Percentiles rank a stretch among this genome's conserved stretches.
These are phyloP conservation scores for Ceratoteleas bidentatus DNA, from an alignment of 1,140 invertebrate genomes.

Conservation along the genomic window DNA sequence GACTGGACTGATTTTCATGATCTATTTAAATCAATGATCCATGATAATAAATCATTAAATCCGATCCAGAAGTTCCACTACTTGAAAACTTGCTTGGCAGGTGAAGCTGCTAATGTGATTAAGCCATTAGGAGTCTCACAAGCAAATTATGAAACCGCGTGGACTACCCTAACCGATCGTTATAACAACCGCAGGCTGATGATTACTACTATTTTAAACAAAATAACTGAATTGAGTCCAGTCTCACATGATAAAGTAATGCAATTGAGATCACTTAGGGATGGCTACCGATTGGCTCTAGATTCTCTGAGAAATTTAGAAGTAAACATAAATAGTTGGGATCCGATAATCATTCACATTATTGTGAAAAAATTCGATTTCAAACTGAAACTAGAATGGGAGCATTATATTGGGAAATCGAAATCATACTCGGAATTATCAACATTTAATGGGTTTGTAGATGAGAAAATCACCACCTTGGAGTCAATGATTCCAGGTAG, in stretches of 20 bases:
- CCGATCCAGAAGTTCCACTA: background rate
- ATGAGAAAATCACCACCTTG: background rate
- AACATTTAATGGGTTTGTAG: background rate
- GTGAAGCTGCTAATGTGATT: background rate
- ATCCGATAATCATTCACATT: background rate
- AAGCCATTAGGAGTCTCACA: background rate
- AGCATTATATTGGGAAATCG: background rate
- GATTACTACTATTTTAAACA: background rate
- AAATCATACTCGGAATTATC: background rate
- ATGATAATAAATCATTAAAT: background rate
- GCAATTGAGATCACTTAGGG: background rate
- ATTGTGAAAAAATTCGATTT: background rate
- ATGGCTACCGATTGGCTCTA: background rate
- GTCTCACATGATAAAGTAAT: background rate
- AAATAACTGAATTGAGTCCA: background rate
- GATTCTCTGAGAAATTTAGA: background rate
- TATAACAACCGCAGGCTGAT: background rate
- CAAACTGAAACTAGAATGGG: background rate
- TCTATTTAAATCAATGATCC: background rate
- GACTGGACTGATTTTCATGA: background rate
- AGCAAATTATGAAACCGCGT: background rate
- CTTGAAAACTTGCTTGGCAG: background rate
- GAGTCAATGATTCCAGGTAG: no score
- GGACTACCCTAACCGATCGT: background rate
- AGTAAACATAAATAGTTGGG: background rate